Evolutionary conservation across 2,888 invertebrate species (phyloP), one percentile per base, ranked within the genome.

Genomic region (Xestia xanthographa): DNA sequence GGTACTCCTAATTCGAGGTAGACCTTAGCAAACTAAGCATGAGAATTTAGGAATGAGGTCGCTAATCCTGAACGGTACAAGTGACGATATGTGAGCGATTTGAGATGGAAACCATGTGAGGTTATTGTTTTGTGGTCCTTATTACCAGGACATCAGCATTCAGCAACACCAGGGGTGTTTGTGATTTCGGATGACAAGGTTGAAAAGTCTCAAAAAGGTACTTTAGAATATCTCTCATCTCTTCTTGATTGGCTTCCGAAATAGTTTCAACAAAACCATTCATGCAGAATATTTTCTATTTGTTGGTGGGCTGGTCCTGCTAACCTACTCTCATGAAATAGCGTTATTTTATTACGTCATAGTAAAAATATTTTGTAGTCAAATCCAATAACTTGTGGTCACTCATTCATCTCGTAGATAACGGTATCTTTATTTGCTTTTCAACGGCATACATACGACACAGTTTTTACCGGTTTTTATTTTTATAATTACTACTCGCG

Each of bases 11-110:
- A 78, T 82, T 88, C 66, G 81, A 81, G 79, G 56, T 73, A 84
- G 82, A 85, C 78, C 83, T 88, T 82, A 76, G 80, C 83, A 78
- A 86, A 86, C 75, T 73, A 84, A 84, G 83, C 75, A 85, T 89
- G 90, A 83, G 90, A 90, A 88, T 67, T 85, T 82, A 83, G 67
- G 75, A 91, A 87, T 84, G 86, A 88, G 91, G 90, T 87, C 89
- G 84, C 72, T 82, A 66, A 82, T 73, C 72, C 73, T 83, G 66
- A 48, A 48, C 62, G 62, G 70, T 6, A 17, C 63, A 75, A 72
- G 73, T 72, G 43, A 72, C 12, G 68, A 72, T 66, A 74, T 50
- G 20, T 65, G 0, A 58, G 84, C 83, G 79, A 67, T 45, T 77
- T 75, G 8, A 20, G 8, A 20, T 26, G 5, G 56, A 34, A 38